phyloP scores from a whole-genome alignment of 1,140 invertebrate species.

The Oncopodura yosiiana region DNA sequence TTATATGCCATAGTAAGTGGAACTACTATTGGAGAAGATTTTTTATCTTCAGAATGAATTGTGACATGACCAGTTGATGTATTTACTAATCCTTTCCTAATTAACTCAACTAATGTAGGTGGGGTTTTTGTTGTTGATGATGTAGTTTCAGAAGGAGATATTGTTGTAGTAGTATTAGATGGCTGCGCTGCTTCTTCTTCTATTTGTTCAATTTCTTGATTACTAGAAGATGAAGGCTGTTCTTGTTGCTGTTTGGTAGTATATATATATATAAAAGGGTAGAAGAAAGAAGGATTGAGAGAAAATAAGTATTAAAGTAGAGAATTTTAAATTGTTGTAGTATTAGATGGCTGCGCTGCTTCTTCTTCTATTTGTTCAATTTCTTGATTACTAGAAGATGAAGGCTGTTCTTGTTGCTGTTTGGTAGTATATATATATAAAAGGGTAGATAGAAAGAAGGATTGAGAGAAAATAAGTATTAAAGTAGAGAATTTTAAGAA shows the following conservation, averaged over 20 bases:
- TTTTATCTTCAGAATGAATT: too few species aligned
- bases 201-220: too few species aligned
- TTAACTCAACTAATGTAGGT: background rate
- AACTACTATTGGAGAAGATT: background rate
- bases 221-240: too few species aligned
- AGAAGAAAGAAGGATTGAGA: background rate
- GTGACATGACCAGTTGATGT: slow-evolving; percentile 2
- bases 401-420: too few species aligned
- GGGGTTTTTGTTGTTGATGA: background rate
- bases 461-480: background rate
- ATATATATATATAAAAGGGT: too few species aligned
- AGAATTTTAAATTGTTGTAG: slow-evolving; percentile 2
- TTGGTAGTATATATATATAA: too few species aligned
- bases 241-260: too few species aligned
- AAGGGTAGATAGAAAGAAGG: slow-evolving; percentile 3
- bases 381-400: too few species aligned
- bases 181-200: too few species aligned
- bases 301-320: background rate
- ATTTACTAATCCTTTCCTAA: background rate
- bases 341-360: too few species aligned
- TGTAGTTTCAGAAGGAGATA: background rate
- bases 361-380: too few species aligned
- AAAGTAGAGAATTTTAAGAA: slow-evolving; percentile 3
- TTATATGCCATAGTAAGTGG: background rate
- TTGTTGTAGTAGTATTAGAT: slow-evolving; percentile 1